Percentiles rank a stretch among this genome's conserved stretches.
Evolutionary conservation across 2,113 vertebrate genomes (phyloP).

Genomic region (Grallaria varia): DNA sequence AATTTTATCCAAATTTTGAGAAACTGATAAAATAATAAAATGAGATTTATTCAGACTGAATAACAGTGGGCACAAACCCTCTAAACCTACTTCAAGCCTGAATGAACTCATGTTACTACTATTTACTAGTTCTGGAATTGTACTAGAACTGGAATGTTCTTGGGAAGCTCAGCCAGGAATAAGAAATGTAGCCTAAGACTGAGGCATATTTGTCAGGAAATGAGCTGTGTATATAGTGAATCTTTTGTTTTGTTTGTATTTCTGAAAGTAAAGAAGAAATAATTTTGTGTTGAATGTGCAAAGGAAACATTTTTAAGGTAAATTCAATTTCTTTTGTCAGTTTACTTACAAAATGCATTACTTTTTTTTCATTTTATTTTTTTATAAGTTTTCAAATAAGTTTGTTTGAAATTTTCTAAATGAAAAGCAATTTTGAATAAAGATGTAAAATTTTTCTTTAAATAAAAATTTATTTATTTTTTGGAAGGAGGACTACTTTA

Average conservation of each 20-base stretch:
- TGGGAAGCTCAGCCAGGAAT: conserved; percentile 29
- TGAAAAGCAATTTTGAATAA: not conserved
- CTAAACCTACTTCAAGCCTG: not conserved
- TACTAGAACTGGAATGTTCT: conserved; percentile 53
- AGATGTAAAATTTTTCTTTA: not conserved
- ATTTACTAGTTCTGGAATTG: too few relatives aligned
- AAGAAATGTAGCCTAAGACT: conserved; percentile 34
- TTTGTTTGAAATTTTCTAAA: not conserved
- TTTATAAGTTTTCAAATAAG: not conserved
- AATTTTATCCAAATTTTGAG: not conserved
- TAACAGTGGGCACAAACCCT: not conserved
- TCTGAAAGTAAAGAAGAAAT: conserved; percentile 6
- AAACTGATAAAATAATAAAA: not conserved
- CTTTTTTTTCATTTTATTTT: not conserved
- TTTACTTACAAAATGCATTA: not conserved
- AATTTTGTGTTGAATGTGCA: not conserved
- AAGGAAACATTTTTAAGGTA: not conserved
- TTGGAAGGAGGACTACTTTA: not conserved
- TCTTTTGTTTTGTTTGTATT: conserved; percentile 20
- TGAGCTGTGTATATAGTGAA: conserved; percentile 47
- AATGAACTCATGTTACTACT: conserved; percentile 16
- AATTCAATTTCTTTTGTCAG: not conserved
- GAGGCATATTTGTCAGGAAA: conserved; percentile 11
- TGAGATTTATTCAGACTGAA: not conserved
- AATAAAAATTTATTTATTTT: not conserved